These are phyloP conservation scores for Zaprionus taronus DNA, from an alignment of 1,140 invertebrate species.

Conservation along the genomic window DNA sequence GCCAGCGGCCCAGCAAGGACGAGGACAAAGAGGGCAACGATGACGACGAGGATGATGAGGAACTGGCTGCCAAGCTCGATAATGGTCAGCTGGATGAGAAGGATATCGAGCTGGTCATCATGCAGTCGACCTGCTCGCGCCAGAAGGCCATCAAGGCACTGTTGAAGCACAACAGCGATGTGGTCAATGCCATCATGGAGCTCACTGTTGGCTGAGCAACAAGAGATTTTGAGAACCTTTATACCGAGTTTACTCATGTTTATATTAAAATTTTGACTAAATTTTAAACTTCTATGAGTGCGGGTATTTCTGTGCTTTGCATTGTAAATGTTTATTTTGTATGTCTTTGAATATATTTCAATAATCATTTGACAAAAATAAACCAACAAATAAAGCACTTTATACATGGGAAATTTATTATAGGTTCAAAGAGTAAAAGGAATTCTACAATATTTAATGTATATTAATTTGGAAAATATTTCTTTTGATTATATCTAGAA, in stretches of 20 bases:
- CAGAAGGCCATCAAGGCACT: constrained; percentile 57
- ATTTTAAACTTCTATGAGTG: background rate
- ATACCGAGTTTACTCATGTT: background rate
- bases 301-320: too few relatives aligned
- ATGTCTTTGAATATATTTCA: too few relatives aligned
- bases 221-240: background rate
- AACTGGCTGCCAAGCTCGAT: background rate
- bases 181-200: constrained; percentile 73
- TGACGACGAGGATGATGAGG: constrained; percentile 15
- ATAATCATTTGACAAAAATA: too few relatives aligned
- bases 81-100: constrained; percentile 39
- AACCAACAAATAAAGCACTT: too few relatives aligned
- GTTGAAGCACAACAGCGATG: constrained; percentile 56
- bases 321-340: too few relatives aligned
- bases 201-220: constrained; percentile 40
- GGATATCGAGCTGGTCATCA: constrained; percentile 67
- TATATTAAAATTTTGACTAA: background rate
- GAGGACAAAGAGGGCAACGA: background rate
- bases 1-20: background rate
- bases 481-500: too few relatives aligned
- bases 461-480: too few relatives aligned
- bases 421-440: too few relatives aligned
- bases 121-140: constrained; percentile 62
- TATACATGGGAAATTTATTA: too few relatives aligned
- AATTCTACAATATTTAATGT: too few relatives aligned